Base-by-base conservation (phyloP, 2,797 vertebrate genomes). In the Pipistrellus kuhlii region DNA sequence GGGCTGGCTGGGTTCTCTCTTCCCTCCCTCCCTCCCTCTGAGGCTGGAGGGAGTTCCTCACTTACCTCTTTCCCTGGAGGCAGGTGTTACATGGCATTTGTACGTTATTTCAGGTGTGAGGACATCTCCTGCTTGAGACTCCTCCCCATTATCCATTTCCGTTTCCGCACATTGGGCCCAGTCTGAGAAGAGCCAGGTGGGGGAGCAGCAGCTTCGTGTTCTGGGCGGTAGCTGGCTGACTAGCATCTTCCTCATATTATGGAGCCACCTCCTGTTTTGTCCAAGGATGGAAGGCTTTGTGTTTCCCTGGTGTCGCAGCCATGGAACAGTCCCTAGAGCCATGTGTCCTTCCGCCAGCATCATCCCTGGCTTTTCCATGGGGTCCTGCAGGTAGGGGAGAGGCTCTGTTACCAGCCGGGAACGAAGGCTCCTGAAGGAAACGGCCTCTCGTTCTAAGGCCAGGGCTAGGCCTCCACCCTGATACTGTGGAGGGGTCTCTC, bases 61-160 rank as follows among this genome's bases (percentile, higher is more conserved):
- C 62, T 59, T 17, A 10, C 32, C n/a, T 62, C 59, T 55, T 59
- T 75, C 35, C 87, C 48, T 89, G 35, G 75, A 93, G 91, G 75
- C 77, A 80, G 64, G 68, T 71, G 59, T 87, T 68, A 27, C 57
- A 75, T 8, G 85, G 46, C 94, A 32, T 78, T 81, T 91, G 88
- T 78, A 88, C 38, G 25, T 55, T 75, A 77, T 30, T 90, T 86
- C 66, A 46, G 82, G 90, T 85, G 75, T 17, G 18, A 88, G 88
- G 82, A 88, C 82, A 66, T 87, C 30, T 21, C 77, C 94, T 73
- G 72, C 95, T 96, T 92, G 83, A 93, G 95, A 77, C 77, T 93
- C 41, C 1, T n/a, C n/a, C 73, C 84, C 32, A 1, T 35, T 35
- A 7, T 6, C 72, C 27, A 84, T 51, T 93, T n/a, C 13, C 15